Evolutionary conservation across 2,797 vertebrate species (phyloP).

Genomic region (Hippopotamyrus pictus): DNA sequence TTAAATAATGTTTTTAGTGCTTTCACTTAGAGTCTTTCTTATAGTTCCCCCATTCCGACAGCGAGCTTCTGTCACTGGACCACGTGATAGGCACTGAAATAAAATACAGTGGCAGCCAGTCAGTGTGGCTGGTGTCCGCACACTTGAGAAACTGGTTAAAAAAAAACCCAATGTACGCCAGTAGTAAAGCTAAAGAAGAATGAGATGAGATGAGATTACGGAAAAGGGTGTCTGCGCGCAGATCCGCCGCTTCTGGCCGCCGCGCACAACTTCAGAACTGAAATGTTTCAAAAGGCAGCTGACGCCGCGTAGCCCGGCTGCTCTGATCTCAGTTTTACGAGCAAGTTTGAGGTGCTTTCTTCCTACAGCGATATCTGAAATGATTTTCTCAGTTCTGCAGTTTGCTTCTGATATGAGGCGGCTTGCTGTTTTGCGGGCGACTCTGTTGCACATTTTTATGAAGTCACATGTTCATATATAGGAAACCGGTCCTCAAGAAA

Average conservation of each 20-base stretch:
- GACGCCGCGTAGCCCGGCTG: not conserved
- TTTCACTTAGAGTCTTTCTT: not conserved
- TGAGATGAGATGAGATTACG: not conserved
- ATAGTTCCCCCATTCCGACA: conserved; percentile 18
- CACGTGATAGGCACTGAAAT: conserved; percentile 32
- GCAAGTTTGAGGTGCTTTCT: not conserved
- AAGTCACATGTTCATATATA: not conserved
- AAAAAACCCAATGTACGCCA: not conserved
- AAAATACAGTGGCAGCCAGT: conserved; percentile 20
- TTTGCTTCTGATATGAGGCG: not conserved
- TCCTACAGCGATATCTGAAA: not conserved
- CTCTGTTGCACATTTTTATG: not conserved
- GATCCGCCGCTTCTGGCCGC: not conserved
- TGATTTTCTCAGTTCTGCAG: not conserved
- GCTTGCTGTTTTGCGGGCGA: not conserved
- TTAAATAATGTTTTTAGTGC: not conserved
- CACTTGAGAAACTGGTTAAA: not conserved
- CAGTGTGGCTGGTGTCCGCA: conserved; percentile 4
- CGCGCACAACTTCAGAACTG: not conserved
- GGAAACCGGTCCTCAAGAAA: not conserved
- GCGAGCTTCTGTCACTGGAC: conserved; percentile 18
- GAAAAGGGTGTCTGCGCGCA: not conserved
- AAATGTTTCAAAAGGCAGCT: not conserved
- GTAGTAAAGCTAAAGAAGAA: not conserved
- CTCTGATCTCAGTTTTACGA: not conserved